Conservation (phyloP, 2,888 invertebrate genomes). For the Masnerella sp. region DNA sequence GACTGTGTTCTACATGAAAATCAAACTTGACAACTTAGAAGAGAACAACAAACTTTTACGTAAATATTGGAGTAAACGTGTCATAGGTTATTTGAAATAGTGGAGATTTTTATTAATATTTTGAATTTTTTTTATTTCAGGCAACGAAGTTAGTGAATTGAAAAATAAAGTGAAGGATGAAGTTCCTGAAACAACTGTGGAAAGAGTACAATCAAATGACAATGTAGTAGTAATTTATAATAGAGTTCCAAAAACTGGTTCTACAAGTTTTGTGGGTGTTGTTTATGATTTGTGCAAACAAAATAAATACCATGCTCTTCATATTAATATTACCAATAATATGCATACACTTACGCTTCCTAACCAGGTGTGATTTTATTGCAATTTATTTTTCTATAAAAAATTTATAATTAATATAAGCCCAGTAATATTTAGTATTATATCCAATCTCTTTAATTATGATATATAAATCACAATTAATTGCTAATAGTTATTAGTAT, state of each 20-base stretch:
- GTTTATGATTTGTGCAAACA: constrained; percentile 92
- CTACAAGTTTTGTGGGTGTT: constrained; percentile 96
- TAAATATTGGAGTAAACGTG: constrained; percentile 64
- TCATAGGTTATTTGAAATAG: background rate
- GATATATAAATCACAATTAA: background rate
- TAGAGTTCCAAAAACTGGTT: constrained; percentile 97
- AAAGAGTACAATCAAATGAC: constrained; percentile 75
- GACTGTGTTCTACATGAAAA: constrained; percentile 75
- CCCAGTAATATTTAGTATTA: background rate
- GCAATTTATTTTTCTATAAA: too few relatives aligned
- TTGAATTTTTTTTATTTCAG: constrained; percentile 66
- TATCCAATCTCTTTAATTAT: background rate
- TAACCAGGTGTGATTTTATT: constrained; percentile 84
- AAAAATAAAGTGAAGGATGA: constrained; percentile 67
- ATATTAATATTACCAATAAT: constrained; percentile 97
- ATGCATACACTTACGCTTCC: constrained; percentile 95
- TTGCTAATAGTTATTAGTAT: background rate
- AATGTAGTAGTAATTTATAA: constrained; percentile 94
- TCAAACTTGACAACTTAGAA: constrained; percentile 74
- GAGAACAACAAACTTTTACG: constrained; percentile 74
- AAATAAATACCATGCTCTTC: constrained; percentile 90
- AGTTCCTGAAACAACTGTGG: constrained; percentile 55
- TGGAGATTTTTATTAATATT: background rate
- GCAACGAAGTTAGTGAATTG: constrained; percentile 70
- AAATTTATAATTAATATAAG: too few relatives aligned